Evolutionary conservation across 92 coral and sea anemone species (phyloP).

Genomic region (Metridium senile): DNA sequence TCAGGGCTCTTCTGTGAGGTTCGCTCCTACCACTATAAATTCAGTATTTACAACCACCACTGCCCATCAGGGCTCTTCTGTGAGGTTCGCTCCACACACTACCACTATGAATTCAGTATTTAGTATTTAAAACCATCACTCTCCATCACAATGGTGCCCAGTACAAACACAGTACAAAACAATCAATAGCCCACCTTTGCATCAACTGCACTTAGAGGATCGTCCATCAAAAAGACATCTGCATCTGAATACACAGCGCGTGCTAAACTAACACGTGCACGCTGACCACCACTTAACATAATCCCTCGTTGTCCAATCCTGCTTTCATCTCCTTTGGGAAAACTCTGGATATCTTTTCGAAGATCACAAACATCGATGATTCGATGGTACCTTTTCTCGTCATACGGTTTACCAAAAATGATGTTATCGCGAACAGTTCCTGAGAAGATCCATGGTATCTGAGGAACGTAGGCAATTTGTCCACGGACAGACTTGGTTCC

Average conservation of each 20-base stretch:
- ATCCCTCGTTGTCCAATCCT: constrained; percentile 25
- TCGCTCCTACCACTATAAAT: too few relatives aligned
- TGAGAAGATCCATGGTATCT: constrained; percentile 31
- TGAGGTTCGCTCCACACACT: too few relatives aligned
- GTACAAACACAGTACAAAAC: too few relatives aligned
- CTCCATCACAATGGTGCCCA: too few relatives aligned
- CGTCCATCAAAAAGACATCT: constrained; percentile 17
- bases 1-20: too few relatives aligned
- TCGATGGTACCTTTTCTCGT: not conserved
- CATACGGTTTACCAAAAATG: constrained; percentile 12
- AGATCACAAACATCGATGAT: constrained; percentile 15
- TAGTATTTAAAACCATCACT: too few relatives aligned
- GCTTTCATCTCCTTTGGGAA: constrained; percentile 25
- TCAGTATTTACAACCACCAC: too few relatives aligned
- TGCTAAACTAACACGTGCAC: constrained; percentile 33
- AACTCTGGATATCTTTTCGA: constrained; percentile 3
- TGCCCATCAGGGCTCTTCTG: too few relatives aligned
- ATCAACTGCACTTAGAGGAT: constrained; percentile 31
- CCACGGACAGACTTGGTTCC: not conserved
- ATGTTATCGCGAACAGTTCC: constrained; percentile 31
- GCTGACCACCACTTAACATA: constrained; percentile 29
- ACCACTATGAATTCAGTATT: too few relatives aligned
- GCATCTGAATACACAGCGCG: constrained; percentile 28
- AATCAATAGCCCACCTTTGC: constrained; percentile 9
- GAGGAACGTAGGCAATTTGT: constrained; percentile 23